Percentiles rank a stretch among this genome's conserved stretches.
Conservation (phyloP, 2,888 invertebrate species). For the Mimachlamys varia region DNA sequence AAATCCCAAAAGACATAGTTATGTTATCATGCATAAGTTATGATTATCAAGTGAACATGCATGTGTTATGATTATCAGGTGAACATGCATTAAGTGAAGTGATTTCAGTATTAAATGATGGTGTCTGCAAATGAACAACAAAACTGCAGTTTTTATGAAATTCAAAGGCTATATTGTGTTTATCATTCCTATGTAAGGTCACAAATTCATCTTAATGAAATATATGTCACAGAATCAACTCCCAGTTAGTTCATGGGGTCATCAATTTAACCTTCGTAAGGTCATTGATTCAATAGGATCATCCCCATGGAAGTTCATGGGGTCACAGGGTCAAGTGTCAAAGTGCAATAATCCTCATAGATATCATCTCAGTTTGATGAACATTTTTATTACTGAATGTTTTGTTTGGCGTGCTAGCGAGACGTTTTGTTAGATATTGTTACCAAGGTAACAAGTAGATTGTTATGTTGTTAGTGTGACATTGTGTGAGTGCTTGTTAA, state of each 20-base stretch:
- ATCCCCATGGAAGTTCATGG: not conserved
- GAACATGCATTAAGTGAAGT: too few relatives aligned
- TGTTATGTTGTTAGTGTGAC: not conserved
- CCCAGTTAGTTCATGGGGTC: not conserved
- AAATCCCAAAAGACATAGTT: too few relatives aligned
- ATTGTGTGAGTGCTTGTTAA: not conserved
- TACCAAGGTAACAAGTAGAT: not conserved
- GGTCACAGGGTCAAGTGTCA: constrained; percentile 19
- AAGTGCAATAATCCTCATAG: constrained; percentile 22
- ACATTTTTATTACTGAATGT: not conserved
- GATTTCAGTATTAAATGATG: too few relatives aligned
- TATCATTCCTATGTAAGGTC: not conserved
- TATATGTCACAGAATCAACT: not conserved
- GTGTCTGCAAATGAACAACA: too few relatives aligned
- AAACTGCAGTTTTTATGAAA: not conserved
- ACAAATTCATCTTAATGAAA: constrained; percentile 20
- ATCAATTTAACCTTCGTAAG: not conserved
- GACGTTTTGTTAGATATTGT: constrained; percentile 12
- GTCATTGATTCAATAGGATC: not conserved
- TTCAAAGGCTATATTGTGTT: not conserved
- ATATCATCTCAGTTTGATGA: not conserved
- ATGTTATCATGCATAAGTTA: too few relatives aligned
- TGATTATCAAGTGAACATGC: too few relatives aligned
- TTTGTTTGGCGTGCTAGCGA: constrained; percentile 7
- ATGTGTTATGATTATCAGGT: too few relatives aligned